Evolutionary conservation across 1,140 invertebrate genomes (phyloP), one percentile per base, ranked within the genome.

Genomic region (Charaxes varanes): DNA sequence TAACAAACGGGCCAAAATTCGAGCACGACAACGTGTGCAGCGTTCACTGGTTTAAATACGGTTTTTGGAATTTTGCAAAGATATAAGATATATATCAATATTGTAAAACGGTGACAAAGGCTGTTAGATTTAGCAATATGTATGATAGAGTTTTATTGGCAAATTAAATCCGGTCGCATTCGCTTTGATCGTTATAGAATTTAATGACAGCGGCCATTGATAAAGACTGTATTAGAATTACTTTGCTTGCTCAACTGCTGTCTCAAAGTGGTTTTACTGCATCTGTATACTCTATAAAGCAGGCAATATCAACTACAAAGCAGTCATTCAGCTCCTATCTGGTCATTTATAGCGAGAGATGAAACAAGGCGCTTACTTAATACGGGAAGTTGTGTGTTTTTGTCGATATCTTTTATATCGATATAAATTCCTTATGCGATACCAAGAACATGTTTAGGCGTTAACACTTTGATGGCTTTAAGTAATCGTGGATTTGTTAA

Each of bases 341-440:
- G 74, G 71, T 76, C 69, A 70, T 72, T 79, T 70, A 74, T 66
- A 61, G 62, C 57, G 53, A 38, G 68, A 71, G 67, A 74, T 79
- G 74, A 72, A 72, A 79, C 74, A 69, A 71, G 61, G 60, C 60
- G 62, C 51, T 47, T 19, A 60, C 51, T 48, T 27, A 41, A 61
- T 53, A 54, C 59, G 53, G 44, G 53, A 45, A 31, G 46, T 30
- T 32, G 31, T 31, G 21, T 32, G 11, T 26, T 49, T 53, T 47
- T 65, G 43, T 70, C 62, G 62, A 68, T 58, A n/a, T n/a, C n/a
- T n/a, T n/a, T n/a, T n/a, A n/a, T n/a, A 56, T 63, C 55, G 57
- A 64, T 56, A 62, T 54, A 59, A 51, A 42, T 52, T 31, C 28
- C 14, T 6, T 31, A 13, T 21, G 11, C 18, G 33, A 28, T 37